phyloP scores from a whole-genome alignment of 2,113 vertebrate species.

The Microtus montanus region DNA sequence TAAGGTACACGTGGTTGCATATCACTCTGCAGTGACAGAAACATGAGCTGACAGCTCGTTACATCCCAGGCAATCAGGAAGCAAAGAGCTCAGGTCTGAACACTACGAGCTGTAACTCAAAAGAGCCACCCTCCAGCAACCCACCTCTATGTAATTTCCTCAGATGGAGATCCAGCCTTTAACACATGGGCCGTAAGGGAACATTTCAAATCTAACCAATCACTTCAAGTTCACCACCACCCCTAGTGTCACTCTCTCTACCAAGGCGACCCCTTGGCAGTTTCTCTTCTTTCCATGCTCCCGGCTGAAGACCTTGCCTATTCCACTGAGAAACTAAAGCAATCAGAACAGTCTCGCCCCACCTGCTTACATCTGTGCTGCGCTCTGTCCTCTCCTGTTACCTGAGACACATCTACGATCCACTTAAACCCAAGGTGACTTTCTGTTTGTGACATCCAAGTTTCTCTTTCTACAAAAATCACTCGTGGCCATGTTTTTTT shows the following conservation, averaged over 20 bases:
- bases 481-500: not conserved
- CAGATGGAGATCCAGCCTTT: not conserved
- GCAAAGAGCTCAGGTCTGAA: no score
- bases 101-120: not conserved
- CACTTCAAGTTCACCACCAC: not conserved
- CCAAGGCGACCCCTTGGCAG: not conserved
- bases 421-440: not conserved
- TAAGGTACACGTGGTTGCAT: not conserved
- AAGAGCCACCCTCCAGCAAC: not conserved
- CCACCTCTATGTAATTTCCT: not conserved
- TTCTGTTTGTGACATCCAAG: not conserved
- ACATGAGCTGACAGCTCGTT: no score
- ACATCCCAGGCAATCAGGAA: not conserved
- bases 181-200: not conserved
- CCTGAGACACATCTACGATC: not conserved
- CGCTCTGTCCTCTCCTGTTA: not conserved
- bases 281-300: not conserved
- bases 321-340: not conserved
- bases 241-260: not conserved
- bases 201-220: not conserved
- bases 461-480: conserved; percentile 1
- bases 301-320: not conserved
- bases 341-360: not conserved
- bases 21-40: not conserved
- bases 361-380: not conserved